Base-by-base conservation (phyloP, 2,888 invertebrate genomes). In the Drosophila affinis region DNA sequence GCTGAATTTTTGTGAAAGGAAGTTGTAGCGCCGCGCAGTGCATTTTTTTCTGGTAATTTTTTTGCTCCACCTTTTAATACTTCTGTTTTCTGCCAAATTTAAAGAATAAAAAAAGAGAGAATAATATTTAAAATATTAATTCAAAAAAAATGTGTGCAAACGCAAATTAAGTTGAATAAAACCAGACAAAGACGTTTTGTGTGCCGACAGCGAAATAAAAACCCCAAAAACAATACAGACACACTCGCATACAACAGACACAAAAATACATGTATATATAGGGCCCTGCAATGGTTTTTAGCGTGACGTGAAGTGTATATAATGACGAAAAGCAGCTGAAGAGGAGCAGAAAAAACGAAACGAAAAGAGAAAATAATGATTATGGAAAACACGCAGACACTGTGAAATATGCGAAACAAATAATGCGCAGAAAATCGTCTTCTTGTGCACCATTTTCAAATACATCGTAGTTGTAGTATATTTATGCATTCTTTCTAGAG, bases 21-120 rank as follows among this genome's bases (percentile, higher is more conserved):
- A 81, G 67, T 83, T 77, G 75, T 77, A 79, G 75, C 83, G 81
- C 83, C 78, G 83, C 83, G 83, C 83, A 85, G 88, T 83, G 78
- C 73, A 85, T 87, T 83, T 85, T 87, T 83, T 87, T 83, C 86
- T 88, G 88, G 83, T 88, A 88, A 83, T 79, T 79, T 82, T 81
- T 72, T 75, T 81, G 76, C 62, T 77, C 55, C 69, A 79, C 69
- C 52, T 70, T 75, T 67, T 81, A 73, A 61, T 75, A 63, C 67
- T 75, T 65, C 71, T 67, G 54, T 34, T 55, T 21, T 32, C 57
- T 64, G 48, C 55, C 59, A 67, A 55, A 46, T 48, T 47, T 24
- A 45, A 48, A 14, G 21, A 60, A 53, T 17, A 17, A 12, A 29
- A 52, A 24, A 17, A 46, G n/a, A 59, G 39, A n/a, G 14, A 34